Conservation (phyloP, 1,140 invertebrate genomes). For the Scaptomyza graminum region DNA sequence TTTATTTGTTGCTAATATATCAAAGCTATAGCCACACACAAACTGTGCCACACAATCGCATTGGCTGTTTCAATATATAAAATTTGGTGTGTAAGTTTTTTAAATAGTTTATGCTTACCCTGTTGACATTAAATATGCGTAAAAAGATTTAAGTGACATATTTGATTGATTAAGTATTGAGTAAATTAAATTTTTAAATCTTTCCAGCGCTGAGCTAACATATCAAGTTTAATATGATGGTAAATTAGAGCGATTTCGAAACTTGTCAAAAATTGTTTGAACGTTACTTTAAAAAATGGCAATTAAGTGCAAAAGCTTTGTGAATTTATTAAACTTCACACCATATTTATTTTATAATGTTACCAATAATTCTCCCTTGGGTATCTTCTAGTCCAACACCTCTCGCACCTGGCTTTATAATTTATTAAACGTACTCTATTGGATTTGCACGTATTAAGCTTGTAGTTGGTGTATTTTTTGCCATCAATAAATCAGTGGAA, state of each 20-base stretch:
- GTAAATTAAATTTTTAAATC: too few species aligned
- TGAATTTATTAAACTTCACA: too few species aligned
- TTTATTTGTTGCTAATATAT: conserved; percentile 55
- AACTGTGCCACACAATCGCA: conserved; percentile 7
- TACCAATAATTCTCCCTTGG: not conserved
- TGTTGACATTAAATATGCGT: not conserved
- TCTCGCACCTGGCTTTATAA: too few species aligned
- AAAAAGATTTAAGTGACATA: not conserved
- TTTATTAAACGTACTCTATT: not conserved
- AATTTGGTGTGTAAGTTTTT: conserved; percentile 36
- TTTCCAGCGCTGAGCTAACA: too few species aligned
- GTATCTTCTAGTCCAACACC: not conserved
- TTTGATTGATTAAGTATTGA: too few species aligned
- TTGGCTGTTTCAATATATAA: conserved; percentile 57
- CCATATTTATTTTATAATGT: too few species aligned
- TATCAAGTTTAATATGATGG: too few species aligned
- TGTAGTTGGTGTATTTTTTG: conserved; percentile 27
- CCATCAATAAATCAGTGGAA: conserved; percentile 72
- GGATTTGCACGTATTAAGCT: conserved; percentile 3
- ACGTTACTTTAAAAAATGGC: too few species aligned
- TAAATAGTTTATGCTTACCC: not conserved
- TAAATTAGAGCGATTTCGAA: too few species aligned
- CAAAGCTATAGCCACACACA: conserved; percentile 44
- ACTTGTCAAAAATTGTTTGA: too few species aligned
- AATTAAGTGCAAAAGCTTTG: too few species aligned